phyloP scores from a whole-genome alignment of 2,888 invertebrate species.

The Zhuqinia jingwanae region DNA sequence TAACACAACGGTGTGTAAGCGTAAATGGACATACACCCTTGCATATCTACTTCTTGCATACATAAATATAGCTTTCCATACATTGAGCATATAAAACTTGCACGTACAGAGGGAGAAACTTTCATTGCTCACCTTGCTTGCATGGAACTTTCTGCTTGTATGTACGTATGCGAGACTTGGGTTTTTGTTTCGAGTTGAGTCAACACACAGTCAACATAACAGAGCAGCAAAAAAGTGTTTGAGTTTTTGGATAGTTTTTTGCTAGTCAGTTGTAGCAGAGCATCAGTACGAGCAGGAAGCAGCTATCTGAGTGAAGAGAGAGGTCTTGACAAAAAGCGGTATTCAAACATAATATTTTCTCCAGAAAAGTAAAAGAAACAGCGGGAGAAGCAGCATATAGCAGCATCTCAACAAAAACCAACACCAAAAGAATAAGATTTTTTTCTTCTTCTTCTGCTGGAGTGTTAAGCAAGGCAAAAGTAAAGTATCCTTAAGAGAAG shows the following conservation, averaged over 20 bases:
- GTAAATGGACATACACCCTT: not conserved
- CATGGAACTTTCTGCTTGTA: slow-evolving; percentile 29
- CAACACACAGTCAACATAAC: not conserved
- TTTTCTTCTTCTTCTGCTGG: not conserved
- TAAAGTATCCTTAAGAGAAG: slow-evolving; percentile 2
- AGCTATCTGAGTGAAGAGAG: not conserved
- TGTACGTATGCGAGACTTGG: slow-evolving; percentile 2
- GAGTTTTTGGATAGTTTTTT: slow-evolving; percentile 1
- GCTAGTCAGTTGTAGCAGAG: slow-evolving; percentile 58
- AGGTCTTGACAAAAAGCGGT: slow-evolving; percentile 54
- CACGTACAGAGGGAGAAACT: not conserved
- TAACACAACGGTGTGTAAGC: not conserved
- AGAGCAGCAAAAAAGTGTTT: not conserved
- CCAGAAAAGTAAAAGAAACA: slow-evolving; percentile 47
- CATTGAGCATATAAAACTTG: slow-evolving; percentile 1
- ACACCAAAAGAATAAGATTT: not conserved
- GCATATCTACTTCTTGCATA: slow-evolving; percentile 13
- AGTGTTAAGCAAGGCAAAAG: slow-evolving; percentile 22
- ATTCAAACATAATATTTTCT: slow-evolving; percentile 53
- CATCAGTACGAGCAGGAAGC: slow-evolving; percentile 61
- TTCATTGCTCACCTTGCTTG: slow-evolving; percentile 57
- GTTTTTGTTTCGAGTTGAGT: not conserved
- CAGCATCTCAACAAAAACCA: slow-evolving; percentile 3
- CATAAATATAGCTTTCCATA: not conserved
- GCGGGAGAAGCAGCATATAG: slow-evolving; percentile 42